Percentiles rank a stretch among this genome's conserved stretches.
phyloP scores from a whole-genome alignment of 2,888 invertebrate species.

The Eudemis profundana region DNA sequence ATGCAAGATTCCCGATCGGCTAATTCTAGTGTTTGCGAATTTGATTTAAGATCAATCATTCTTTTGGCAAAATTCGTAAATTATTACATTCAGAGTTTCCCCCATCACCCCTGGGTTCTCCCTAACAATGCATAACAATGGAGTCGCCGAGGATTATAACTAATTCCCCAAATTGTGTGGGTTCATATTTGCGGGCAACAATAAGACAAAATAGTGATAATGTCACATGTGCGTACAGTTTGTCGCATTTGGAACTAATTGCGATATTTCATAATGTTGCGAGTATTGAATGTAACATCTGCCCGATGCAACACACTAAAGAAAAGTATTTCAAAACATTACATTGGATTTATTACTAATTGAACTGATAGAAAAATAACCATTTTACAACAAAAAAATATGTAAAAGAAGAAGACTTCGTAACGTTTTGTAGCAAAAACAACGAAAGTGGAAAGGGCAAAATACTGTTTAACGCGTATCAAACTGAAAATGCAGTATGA shows the following conservation, averaged over 20 bases:
- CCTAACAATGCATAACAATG: conserved; percentile 76
- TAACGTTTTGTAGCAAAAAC: conserved; percentile 60
- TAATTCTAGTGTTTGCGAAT: conserved; percentile 54
- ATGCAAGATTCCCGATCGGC: conserved; percentile 49
- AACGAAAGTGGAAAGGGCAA: conserved; percentile 78
- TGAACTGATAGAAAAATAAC: not conserved
- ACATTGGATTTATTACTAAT: not conserved
- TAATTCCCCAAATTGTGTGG: conserved; percentile 83
- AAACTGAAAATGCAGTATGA: conserved; percentile 81
- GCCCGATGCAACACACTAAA: conserved; percentile 54
- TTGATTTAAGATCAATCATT: conserved; percentile 63
- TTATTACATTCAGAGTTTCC: conserved; percentile 65
- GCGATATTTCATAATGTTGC: conserved; percentile 77
- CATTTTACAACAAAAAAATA: conserved; percentile 5
- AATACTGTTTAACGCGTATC: conserved; percentile 73
- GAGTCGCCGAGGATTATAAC: conserved; percentile 80
- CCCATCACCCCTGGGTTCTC: conserved; percentile 64
- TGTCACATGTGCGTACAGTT: conserved; percentile 81
- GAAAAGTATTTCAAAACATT: conserved; percentile 5
- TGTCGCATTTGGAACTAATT: conserved; percentile 83
- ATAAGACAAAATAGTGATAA: conserved; percentile 82
- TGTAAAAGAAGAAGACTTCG: conserved; percentile 24
- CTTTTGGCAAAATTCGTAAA: conserved; percentile 62
- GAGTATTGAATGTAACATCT: conserved; percentile 78
- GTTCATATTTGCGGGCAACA: conserved; percentile 80